Conservation (phyloP, 1,140 invertebrate species). For the Caerostris darwini region DNA sequence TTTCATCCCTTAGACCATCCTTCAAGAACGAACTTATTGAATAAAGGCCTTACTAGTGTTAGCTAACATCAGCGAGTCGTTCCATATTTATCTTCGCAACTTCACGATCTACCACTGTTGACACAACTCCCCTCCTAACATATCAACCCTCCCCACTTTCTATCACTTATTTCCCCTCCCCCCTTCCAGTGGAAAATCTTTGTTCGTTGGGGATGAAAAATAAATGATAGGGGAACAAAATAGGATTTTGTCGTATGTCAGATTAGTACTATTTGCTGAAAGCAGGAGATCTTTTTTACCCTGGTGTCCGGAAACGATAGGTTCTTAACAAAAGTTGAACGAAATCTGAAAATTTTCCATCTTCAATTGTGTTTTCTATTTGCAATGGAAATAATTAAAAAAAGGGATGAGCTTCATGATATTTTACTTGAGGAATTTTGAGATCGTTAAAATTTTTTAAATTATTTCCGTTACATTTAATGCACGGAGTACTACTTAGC, state of each 20-base stretch:
- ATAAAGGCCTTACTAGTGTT: neutral
- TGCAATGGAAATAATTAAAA: too few relatives aligned
- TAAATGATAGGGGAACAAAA: neutral
- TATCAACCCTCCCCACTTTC: slow-evolving; percentile 4
- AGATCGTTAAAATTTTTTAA: too few relatives aligned
- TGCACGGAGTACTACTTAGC: too few relatives aligned
- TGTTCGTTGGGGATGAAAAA: neutral
- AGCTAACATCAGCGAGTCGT: neutral
- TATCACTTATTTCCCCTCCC: neutral
- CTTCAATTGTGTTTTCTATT: neutral
- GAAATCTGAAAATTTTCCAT: neutral
- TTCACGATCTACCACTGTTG: neutral
- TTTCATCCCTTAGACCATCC: neutral
- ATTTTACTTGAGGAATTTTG: too few relatives aligned
- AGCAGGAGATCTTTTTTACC: neutral
- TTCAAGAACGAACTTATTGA: neutral
- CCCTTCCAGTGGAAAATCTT: neutral
- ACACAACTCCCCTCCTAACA: slow-evolving; percentile 2
- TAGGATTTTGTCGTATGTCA: neutral
- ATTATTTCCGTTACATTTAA: too few relatives aligned
- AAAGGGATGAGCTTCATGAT: too few relatives aligned
- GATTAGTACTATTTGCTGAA: neutral
- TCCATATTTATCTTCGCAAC: slow-evolving; percentile 16
- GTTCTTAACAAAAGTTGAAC: neutral
- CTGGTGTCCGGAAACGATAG: neutral